Conservation (phyloP, 2,888 invertebrate genomes). For the Aproaerema taeniolella region DNA sequence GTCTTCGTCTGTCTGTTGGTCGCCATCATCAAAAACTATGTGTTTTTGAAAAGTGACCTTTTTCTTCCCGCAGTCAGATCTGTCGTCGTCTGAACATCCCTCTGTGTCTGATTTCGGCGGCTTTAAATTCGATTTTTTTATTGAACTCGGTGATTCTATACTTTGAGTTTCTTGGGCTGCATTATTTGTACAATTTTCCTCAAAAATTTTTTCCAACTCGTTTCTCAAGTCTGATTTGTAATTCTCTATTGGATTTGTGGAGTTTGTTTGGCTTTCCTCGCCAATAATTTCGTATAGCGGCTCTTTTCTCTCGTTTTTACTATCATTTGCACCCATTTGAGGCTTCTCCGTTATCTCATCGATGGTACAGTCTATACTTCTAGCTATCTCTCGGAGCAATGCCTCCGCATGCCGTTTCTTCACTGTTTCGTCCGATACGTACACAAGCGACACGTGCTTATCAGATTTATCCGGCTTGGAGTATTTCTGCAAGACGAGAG, state of each 20-base stretch:
- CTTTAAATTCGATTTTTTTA: constrained; percentile 63
- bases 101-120: constrained; percentile 60
- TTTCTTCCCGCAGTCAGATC: constrained; percentile 64
- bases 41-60: constrained; percentile 67
- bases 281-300: constrained; percentile 48
- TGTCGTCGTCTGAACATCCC: constrained; percentile 63
- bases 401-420: constrained; percentile 63
- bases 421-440: constrained; percentile 53
- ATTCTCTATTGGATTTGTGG: constrained; percentile 29
- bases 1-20: constrained; percentile 66
- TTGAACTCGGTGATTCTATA: constrained; percentile 40
- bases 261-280: constrained; percentile 23
- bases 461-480: constrained; percentile 52
- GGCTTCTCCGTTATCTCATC: constrained; percentile 50
- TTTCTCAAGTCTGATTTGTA: constrained; percentile 54
- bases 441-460: constrained; percentile 63
- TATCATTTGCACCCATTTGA: constrained; percentile 53
- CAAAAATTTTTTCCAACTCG: constrained; percentile 50
- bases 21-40: constrained; percentile 72
- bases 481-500: constrained; percentile 67
- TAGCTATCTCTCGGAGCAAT: constrained; percentile 62
- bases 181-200: constrained; percentile 24
- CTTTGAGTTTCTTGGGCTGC: constrained; percentile 24
- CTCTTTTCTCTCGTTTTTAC: constrained; percentile 35
- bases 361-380: constrained; percentile 62